Base-by-base conservation (phyloP, 1,140 invertebrate genomes). In the Cydia strobilella region DNA sequence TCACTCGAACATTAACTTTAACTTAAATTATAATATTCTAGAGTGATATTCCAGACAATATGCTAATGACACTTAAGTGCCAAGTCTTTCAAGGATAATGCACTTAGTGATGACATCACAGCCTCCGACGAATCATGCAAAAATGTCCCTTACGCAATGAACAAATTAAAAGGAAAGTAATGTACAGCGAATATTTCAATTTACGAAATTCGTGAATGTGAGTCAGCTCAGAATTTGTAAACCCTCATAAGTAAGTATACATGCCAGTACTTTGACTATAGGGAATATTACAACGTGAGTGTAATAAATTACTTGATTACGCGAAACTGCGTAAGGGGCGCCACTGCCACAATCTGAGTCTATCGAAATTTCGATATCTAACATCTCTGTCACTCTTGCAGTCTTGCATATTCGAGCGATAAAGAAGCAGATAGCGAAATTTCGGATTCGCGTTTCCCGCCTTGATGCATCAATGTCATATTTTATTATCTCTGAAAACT, bases 81-180 rank as follows among this genome's bases (percentile, higher is more conserved):
- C 18, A 23, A 23, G 18, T 59, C 15, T 51, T 51, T 51, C 54
- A 23, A 59, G 54, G 54, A 59, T 59, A 59, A 59, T 59, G 54
- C 54, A 59, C 54, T 59, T 23, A 59, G 20, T 23, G 20, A 59
- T 59, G 54, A 23, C 7, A 59, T 23, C 54, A 59, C 7, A 59
- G 51, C 15, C n/a, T 54, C 51, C 51, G n/a, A 18, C n/a, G 54
- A 59, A 20, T 59, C 54, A 59, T 12, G 20, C 54, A 9, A 23
- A 59, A 59, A 59, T 23, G 9, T 4, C 54, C 54, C 20, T 59
- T 59, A 59, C 54, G 54, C 54, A 59, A 59, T 59, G 20, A 23
- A 59, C 54, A n/a, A 59, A 59, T 23, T 59, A 59, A 59, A 18
- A 59, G 18, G 54, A 59, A 59, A 54, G n/a, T 54, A n/a, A 59